Percentiles rank a stretch among this genome's conserved stretches.
phyloP scores from a whole-genome alignment of 2,113 vertebrate genomes.

The Limanda limanda region DNA sequence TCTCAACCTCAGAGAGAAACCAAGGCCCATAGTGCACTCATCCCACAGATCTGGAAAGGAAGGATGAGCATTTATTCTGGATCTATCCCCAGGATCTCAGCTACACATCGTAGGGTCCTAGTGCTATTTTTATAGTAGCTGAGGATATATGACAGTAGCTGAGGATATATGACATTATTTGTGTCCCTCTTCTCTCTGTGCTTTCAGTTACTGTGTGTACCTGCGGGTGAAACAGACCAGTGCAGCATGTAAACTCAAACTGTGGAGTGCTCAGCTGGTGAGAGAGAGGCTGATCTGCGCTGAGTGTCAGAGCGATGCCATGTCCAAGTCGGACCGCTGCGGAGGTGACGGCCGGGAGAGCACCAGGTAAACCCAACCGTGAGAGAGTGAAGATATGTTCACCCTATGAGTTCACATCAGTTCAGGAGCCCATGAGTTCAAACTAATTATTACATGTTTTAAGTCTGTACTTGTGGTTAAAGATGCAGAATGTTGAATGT shows the following conservation, averaged over 20 bases:
- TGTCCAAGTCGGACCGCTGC: conserved; percentile 77
- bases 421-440: no score
- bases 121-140: no score
- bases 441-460: no score
- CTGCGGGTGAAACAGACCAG: conserved; percentile 85
- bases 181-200: not conserved
- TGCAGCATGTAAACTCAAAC: conserved; percentile 72
- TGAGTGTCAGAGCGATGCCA: conserved; percentile 80
- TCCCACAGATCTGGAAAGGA: no score
- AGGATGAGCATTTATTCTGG: no score
- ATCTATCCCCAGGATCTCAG: no score
- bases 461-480: no score
- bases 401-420: not conserved
- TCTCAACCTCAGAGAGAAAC: no score
- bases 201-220: conserved; percentile 84
- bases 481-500: no score
- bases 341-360: conserved; percentile 80
- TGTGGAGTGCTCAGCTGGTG: conserved; percentile 83
- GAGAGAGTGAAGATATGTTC: not conserved
- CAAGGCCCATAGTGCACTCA: no score
- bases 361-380: conserved; percentile 75
- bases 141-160: no score
- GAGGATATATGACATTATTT: not conserved
- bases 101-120: no score
- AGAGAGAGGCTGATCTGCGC: conserved; percentile 81